phyloP scores from a whole-genome alignment of 1,140 invertebrate genomes.

The Gerris buenoi region DNA sequence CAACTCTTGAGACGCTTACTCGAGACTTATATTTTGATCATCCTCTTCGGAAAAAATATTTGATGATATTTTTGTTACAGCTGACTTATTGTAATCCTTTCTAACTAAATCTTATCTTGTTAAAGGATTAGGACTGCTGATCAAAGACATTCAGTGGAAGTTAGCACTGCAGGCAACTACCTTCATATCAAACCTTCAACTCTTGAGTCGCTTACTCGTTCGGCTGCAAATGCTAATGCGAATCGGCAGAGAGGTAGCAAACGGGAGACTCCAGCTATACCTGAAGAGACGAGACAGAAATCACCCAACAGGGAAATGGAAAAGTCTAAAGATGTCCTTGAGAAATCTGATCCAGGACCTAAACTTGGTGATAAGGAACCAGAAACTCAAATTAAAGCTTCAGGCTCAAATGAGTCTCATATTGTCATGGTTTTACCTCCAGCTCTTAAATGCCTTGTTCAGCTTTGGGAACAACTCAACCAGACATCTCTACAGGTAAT shows the following conservation, averaged over 20 bases:
- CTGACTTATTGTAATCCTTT: no score
- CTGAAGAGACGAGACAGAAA: not conserved
- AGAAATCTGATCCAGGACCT: not conserved
- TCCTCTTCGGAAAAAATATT: no score
- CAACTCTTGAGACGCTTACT: constrained; percentile 55
- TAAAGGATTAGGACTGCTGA: constrained; percentile 14
- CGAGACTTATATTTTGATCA: no score
- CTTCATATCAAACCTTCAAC: constrained; percentile 62
- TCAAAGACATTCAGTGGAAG: constrained; percentile 23
- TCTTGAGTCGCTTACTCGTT: constrained; percentile 54
- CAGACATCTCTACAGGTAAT: constrained; percentile 45
- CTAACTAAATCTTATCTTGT: no score
- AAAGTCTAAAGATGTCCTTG: not conserved
- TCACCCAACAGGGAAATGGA: not conserved
- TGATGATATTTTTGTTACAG: no score
- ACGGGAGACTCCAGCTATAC: constrained; percentile 28
- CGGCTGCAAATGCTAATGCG: constrained; percentile 53
- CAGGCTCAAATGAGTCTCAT: constrained; percentile 31
- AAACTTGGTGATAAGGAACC: not conserved
- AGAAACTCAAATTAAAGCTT: constrained; percentile 20
- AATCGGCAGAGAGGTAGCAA: constrained; percentile 44
- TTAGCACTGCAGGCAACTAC: constrained; percentile 40
- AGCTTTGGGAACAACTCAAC: constrained; percentile 80
- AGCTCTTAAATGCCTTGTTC: constrained; percentile 63
- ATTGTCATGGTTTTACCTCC: constrained; percentile 63